phyloP scores from a whole-genome alignment of 2,888 invertebrate genomes.

The Calliopum simillimum region DNA sequence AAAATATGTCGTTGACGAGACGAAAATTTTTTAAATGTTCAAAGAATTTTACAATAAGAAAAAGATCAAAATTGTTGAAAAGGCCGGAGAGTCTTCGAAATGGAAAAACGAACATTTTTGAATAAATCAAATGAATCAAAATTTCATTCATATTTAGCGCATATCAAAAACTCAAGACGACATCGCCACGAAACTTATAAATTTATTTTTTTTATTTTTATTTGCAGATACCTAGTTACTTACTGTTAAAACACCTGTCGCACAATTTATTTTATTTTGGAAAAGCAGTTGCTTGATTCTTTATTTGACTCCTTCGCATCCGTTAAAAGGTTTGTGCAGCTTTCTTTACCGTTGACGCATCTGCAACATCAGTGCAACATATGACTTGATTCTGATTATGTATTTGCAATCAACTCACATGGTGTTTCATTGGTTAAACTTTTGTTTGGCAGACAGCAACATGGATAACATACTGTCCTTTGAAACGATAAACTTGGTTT shows the following conservation, averaged over 20 bases:
- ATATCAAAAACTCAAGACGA: too few species aligned
- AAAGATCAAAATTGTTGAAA: too few species aligned
- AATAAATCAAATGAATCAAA: too few species aligned
- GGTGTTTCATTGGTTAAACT: background rate
- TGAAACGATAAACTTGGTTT: conserved; percentile 24
- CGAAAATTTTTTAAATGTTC: too few species aligned
- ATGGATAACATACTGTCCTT: conserved; percentile 19
- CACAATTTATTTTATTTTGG: conserved; percentile 31
- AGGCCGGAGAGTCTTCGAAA: too few species aligned
- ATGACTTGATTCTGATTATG: conserved; percentile 13
- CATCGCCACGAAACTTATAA: too few species aligned
- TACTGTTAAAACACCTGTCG: conserved; percentile 32
- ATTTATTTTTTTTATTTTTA: too few species aligned
- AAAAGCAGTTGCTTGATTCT: conserved; percentile 23
- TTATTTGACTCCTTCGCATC: conserved; percentile 16
- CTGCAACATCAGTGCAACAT: conserved; percentile 10
- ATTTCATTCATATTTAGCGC: too few species aligned
- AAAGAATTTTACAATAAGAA: too few species aligned
- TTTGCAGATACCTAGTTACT: too few species aligned
- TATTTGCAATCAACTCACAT: background rate
- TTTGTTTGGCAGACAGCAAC: background rate
- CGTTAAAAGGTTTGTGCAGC: conserved; percentile 10
- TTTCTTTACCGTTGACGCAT: conserved; percentile 25
- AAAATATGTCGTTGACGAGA: too few species aligned
- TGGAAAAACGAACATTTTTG: too few species aligned